Conservation (phyloP, 2,113 vertebrate species). For the Corythaixoides concolor region DNA sequence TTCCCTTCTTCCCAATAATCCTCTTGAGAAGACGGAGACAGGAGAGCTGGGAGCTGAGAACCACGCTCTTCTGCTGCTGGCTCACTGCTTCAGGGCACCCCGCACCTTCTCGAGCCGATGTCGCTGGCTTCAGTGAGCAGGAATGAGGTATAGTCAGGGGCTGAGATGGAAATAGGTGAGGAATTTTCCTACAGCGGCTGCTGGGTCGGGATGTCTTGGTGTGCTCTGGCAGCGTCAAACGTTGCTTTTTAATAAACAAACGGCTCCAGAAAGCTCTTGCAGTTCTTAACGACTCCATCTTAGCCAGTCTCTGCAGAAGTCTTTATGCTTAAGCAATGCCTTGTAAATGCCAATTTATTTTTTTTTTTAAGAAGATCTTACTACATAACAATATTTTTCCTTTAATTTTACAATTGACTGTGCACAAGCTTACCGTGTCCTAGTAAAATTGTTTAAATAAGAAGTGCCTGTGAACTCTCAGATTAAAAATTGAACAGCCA, state of each 20-base stretch:
- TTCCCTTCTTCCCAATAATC: not conserved
- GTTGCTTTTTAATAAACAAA: not conserved
- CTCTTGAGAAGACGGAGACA: not conserved
- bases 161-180: not conserved
- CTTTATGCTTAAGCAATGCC: not conserved
- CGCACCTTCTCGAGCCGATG: accelerated
- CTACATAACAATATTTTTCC: not conserved
- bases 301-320: not conserved
- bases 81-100: not conserved
- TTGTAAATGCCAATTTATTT: not conserved
- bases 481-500: not conserved
- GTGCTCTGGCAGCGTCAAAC: accelerated
- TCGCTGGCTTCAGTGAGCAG: not conserved
- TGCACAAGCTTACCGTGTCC: not conserved
- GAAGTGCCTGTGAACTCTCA: not conserved
- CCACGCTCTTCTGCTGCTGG: accelerated
- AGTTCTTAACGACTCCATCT: not conserved
- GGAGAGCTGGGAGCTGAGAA: not conserved
- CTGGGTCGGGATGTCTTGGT: not conserved
- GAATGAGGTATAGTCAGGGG: not conserved
- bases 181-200: not conserved
- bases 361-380: not conserved
- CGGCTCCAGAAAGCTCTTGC: not conserved
- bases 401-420: not conserved
- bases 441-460: not conserved